Conservation (phyloP, 1,140 invertebrate species). For the Theocolax elegans region DNA sequence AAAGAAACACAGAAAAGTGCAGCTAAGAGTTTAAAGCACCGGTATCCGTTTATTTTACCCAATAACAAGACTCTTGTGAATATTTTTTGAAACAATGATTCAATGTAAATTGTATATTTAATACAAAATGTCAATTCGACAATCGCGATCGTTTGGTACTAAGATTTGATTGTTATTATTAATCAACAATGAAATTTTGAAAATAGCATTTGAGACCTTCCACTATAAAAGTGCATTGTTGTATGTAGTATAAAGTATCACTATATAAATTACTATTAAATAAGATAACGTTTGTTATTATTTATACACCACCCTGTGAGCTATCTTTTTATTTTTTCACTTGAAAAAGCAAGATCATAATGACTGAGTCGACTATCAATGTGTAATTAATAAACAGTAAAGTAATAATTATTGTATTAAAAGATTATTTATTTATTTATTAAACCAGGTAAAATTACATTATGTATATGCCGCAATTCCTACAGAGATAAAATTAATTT, state of each 20-base stretch:
- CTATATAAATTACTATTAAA: slow-evolving; percentile 41
- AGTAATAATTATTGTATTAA: too few species aligned
- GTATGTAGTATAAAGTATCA: slow-evolving; percentile 36
- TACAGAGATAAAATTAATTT: too few species aligned
- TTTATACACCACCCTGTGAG: background rate
- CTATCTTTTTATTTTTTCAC: too few species aligned
- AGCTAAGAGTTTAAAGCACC: background rate
- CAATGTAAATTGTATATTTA: background rate
- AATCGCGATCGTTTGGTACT: background rate
- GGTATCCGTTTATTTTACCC: background rate
- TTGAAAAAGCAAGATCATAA: too few species aligned
- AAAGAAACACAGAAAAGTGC: too few species aligned
- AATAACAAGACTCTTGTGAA: background rate
- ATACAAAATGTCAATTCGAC: background rate
- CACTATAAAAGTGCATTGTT: slow-evolving; percentile 28
- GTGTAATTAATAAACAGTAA: too few species aligned
- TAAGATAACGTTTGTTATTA: slow-evolving; percentile 3
- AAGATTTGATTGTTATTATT: background rate
- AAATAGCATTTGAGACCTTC: slow-evolving; percentile 32
- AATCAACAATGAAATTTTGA: slow-evolving; percentile 14
- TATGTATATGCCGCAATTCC: too few species aligned
- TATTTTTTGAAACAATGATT: background rate
- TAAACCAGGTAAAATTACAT: too few species aligned
- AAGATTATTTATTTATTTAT: too few species aligned
- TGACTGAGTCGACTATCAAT: too few species aligned